Evolutionary conservation across 2,888 invertebrate genomes (phyloP).

Genomic region (Digitonthophagus gazella): DNA sequence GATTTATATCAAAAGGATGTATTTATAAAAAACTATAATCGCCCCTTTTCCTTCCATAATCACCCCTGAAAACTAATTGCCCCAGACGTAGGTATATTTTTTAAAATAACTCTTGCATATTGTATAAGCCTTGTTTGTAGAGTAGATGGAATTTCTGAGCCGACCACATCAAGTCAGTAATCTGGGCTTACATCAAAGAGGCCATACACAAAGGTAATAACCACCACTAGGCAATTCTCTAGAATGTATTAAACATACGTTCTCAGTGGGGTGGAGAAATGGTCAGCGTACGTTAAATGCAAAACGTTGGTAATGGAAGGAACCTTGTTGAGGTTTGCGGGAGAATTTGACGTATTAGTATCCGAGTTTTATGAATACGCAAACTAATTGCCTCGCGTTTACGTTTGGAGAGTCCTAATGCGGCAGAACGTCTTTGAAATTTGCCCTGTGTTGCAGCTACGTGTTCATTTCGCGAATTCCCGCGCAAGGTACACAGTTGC

Average conservation of each 20-base stretch:
- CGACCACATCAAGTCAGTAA: neutral
- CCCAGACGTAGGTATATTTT: too few species aligned
- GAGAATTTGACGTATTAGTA: neutral
- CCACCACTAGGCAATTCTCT: neutral
- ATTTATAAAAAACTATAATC: too few species aligned
- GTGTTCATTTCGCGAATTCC: neutral
- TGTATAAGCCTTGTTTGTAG: neutral
- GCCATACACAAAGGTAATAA: neutral
- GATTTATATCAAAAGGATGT: too few species aligned
- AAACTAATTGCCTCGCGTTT: neutral
- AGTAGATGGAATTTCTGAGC: neutral
- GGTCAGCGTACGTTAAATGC: too few species aligned
- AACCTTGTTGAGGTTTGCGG: too few species aligned
- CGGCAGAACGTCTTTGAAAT: neutral
- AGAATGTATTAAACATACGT: neutral
- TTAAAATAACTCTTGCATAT: neutral
- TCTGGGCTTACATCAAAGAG: neutral
- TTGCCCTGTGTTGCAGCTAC: neutral
- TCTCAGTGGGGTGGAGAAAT: neutral
- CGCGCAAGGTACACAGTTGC: neutral
- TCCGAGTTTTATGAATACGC: neutral
- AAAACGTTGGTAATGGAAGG: neutral
- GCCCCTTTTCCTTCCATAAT: too few species aligned
- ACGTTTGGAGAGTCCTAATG: neutral
- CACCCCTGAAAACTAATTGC: too few species aligned